These are phyloP conservation scores for Barnardius zonarius DNA, from an alignment of 2,113 vertebrate genomes.

Conservation along the genomic window DNA sequence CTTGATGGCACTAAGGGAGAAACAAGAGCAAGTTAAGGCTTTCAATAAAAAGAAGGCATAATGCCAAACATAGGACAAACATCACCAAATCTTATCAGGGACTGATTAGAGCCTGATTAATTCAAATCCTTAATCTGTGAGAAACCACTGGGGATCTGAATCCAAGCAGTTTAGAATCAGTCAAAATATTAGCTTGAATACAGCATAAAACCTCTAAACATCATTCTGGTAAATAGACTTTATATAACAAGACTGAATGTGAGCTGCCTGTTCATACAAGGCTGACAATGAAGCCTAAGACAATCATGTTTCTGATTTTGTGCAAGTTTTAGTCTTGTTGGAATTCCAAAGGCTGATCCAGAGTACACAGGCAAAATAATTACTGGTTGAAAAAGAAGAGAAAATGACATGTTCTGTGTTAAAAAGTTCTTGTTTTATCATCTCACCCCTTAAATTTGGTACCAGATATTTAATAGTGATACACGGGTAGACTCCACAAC, in stretches of 20 bases:
- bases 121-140: slow-evolving; percentile 13
- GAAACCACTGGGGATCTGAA: slow-evolving; percentile 1
- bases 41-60: background rate
- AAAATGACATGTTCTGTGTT: background rate
- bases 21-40: background rate
- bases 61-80: background rate
- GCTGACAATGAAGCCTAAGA: background rate
- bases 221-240: background rate
- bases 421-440: background rate
- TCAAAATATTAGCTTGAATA: slow-evolving; percentile 20
- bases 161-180: background rate
- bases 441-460: background rate
- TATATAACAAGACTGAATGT: background rate
- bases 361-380: background rate
- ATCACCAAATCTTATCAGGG: background rate
- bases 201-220: background rate
- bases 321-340: background rate
- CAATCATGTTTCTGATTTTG: slow-evolving; percentile 49
- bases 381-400: background rate
- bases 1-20: background rate
- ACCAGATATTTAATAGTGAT: background rate
- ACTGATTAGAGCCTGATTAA: slow-evolving; percentile 9
- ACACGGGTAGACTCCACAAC: too few species aligned
- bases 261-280: background rate
- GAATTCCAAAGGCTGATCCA: background rate